Percentiles rank a stretch among this genome's conserved stretches.
Evolutionary conservation across 2,113 vertebrate genomes (phyloP).

Genomic region (Balaeniceps rex): DNA sequence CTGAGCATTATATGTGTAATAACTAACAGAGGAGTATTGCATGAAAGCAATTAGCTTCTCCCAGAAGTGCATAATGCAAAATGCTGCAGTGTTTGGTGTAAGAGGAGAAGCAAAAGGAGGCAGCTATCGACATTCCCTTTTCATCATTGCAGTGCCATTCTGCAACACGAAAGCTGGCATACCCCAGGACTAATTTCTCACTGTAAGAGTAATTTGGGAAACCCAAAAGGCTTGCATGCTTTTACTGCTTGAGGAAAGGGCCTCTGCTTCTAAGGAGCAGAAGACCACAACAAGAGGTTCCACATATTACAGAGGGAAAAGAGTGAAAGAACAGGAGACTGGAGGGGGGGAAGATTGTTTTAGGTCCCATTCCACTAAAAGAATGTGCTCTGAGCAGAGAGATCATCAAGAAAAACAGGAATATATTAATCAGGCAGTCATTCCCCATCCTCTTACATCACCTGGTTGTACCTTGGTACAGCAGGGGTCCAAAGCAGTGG

Average conservation of each 20-base stretch:
- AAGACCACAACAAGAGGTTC: neutral
- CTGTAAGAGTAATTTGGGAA: neutral
- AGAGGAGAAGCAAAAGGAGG: neutral
- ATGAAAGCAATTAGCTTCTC: neutral
- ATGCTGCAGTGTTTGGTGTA: fast-evolving
- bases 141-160: neutral
- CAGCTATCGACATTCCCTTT: neutral
- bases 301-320: neutral
- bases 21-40: neutral
- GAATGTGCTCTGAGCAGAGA: neutral
- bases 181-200: neutral
- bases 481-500: conserved; percentile 52
- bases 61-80: neutral
- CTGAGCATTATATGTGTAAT: neutral
- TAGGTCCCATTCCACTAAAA: neutral
- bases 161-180: neutral
- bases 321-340: neutral
- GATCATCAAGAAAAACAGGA: neutral
- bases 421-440: conserved; percentile 49
- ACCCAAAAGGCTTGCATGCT: neutral
- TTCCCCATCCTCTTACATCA: conserved; percentile 36
- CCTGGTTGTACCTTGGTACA: conserved; percentile 5
- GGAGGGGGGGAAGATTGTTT: neutral
- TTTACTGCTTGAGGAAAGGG: neutral
- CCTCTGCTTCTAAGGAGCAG: neutral